These are phyloP conservation scores for Acrocera orbiculus DNA, from an alignment of 2,888 invertebrate species.

Conservation along the genomic window DNA sequence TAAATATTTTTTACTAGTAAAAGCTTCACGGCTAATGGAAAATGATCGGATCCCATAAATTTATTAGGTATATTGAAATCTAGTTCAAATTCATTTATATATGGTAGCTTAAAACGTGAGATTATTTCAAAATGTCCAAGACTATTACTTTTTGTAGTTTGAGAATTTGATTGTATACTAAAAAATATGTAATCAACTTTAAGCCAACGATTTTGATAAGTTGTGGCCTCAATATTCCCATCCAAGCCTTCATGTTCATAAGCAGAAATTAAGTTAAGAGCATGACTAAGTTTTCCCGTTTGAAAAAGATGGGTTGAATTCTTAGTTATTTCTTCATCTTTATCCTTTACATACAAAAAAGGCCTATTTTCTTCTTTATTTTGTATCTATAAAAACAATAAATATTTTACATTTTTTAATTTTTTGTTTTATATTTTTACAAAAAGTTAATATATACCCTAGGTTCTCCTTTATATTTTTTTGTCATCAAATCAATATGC, in stretches of 20 bases:
- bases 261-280: slow-evolving; percentile 47
- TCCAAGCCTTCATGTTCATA: slow-evolving; percentile 37
- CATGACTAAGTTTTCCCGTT: slow-evolving; percentile 45
- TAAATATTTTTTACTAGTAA: too few species aligned
- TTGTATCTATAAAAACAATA: slow-evolving; percentile 4
- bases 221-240: slow-evolving; percentile 45
- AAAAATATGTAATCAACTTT: slow-evolving; percentile 89
- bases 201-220: slow-evolving; percentile 55
- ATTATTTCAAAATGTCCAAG: slow-evolving; percentile 34
- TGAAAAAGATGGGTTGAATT: slow-evolving; percentile 11
- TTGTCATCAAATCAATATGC: slow-evolving; percentile 35
- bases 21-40: slow-evolving; percentile 59
- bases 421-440: neutral
- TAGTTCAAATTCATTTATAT: slow-evolving; percentile 36
- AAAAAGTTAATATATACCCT: slow-evolving; percentile 1
- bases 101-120: slow-evolving; percentile 49
- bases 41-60: slow-evolving; percentile 63
- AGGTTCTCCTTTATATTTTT: slow-evolving; percentile 28
- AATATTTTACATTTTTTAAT: neutral
- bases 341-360: neutral
- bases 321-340: neutral
- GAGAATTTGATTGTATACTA: slow-evolving; percentile 33
- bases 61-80: slow-evolving; percentile 55
- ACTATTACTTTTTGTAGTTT: slow-evolving; percentile 6
- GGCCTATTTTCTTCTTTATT: neutral